These are phyloP conservation scores for Prosapia bicincta DNA, from an alignment of 2,888 invertebrate species.

Conservation along the genomic window DNA sequence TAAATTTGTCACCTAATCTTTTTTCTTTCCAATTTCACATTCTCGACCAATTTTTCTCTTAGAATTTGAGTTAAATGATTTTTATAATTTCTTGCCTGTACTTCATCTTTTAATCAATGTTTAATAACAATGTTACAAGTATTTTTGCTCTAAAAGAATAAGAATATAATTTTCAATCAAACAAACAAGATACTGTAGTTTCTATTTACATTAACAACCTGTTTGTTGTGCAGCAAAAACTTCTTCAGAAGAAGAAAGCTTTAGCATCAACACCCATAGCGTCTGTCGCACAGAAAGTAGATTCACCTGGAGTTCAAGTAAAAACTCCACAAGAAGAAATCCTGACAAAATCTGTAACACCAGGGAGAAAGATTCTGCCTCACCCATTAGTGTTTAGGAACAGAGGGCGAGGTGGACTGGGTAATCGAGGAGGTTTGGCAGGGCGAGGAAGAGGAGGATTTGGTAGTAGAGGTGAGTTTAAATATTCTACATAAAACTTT, in stretches of 20 bases:
- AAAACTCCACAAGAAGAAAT: not conserved
- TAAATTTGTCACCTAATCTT: too few species aligned
- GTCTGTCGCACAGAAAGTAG: too few species aligned
- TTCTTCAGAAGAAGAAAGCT: slow-evolving; percentile 18
- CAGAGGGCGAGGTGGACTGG: slow-evolving; percentile 17
- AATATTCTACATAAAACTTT: too few species aligned
- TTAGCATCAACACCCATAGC: not conserved
- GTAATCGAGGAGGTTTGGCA: slow-evolving; percentile 5
- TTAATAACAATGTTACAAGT: too few species aligned
- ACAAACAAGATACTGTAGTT: not conserved
- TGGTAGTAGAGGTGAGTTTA: not conserved
- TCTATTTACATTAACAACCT: not conserved
- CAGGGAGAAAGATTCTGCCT: slow-evolving; percentile 12
- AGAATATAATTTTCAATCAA: not conserved
- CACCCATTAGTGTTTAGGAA: slow-evolving; percentile 9
- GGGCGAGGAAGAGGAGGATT: slow-evolving; percentile 28
- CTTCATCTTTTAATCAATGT: too few species aligned
- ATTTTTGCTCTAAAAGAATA: too few species aligned
- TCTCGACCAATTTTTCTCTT: too few species aligned
- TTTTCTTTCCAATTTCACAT: too few species aligned
- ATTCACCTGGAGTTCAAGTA: too few species aligned
- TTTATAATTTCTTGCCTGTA: too few species aligned
- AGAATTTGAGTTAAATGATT: too few species aligned
- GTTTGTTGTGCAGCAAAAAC: slow-evolving; percentile 12
- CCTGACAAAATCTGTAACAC: not conserved